Evolutionary conservation across 2,888 invertebrate genomes (phyloP).

Genomic region (Drosophila mercatorum): DNA sequence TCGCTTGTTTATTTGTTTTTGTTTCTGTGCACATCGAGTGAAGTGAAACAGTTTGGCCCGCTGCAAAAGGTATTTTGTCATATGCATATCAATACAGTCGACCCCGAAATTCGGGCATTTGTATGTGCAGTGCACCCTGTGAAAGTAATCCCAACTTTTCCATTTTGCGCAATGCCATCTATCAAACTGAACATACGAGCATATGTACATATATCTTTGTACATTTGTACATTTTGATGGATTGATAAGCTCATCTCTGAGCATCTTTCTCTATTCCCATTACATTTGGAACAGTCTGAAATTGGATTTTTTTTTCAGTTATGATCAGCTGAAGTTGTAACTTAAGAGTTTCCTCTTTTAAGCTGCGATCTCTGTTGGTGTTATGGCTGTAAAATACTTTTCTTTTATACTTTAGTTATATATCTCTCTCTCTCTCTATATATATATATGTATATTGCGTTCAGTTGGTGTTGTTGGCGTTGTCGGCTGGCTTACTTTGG

Average conservation of each 20-base stretch:
- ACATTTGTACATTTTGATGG: too few species aligned
- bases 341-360: too few species aligned
- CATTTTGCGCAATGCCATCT: slow-evolving; percentile 27
- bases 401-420: slow-evolving; percentile 25
- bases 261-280: too few species aligned
- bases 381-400: slow-evolving; percentile 16
- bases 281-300: too few species aligned
- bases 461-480: slow-evolving; percentile 27
- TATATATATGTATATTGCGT: not conserved
- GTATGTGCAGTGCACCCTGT: slow-evolving; percentile 46
- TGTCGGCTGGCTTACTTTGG: slow-evolving; percentile 67
- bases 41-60: slow-evolving; percentile 24
- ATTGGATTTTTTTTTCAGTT: too few species aligned
- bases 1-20: slow-evolving; percentile 10
- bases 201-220: not conserved
- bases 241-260: not conserved
- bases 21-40: slow-evolving; percentile 27
- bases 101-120: slow-evolving; percentile 37
- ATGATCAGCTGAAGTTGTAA: too few species aligned
- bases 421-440: not conserved
- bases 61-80: slow-evolving; percentile 47
- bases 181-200: slow-evolving; percentile 1
- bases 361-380: not conserved
- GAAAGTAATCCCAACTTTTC: slow-evolving; percentile 35
- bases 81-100: slow-evolving; percentile 44